These are phyloP conservation scores for Pectinophora gossypiella DNA, from an alignment of 1,140 invertebrate species.

Conservation along the genomic window DNA sequence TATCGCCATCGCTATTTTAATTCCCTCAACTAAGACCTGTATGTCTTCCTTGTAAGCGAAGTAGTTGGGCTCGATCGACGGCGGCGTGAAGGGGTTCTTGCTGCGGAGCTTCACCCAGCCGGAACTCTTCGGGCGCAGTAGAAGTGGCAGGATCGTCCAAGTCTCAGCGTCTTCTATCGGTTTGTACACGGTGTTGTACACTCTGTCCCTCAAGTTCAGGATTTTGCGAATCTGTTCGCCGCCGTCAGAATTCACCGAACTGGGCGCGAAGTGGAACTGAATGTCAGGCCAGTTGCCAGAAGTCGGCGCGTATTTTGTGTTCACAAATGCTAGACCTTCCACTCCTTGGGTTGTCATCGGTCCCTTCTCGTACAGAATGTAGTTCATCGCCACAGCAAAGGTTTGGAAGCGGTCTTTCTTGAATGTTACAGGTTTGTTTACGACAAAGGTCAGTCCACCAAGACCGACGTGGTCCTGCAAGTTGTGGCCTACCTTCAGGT, in stretches of 20 bases:
- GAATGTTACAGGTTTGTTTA: constrained; percentile 87
- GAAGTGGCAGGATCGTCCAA: constrained; percentile 87
- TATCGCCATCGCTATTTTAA: constrained; percentile 87
- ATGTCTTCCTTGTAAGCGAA: constrained; percentile 89
- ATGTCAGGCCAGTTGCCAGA: constrained; percentile 87
- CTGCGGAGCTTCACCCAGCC: constrained; percentile 88
- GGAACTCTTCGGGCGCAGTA: constrained; percentile 88
- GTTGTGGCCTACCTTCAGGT: constrained; percentile 88
- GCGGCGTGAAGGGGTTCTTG: constrained; percentile 86
- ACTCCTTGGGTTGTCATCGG: constrained; percentile 89
- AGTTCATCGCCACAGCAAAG: constrained; percentile 86
- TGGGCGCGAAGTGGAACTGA: constrained; percentile 91
- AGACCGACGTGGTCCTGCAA: constrained; percentile 90
- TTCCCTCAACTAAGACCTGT: constrained; percentile 85
- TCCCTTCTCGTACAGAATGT: constrained; percentile 85
- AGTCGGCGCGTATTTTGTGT: constrained; percentile 86
- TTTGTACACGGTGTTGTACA: constrained; percentile 91
- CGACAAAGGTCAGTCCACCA: constrained; percentile 87
- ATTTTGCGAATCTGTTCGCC: constrained; percentile 86
- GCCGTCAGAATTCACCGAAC: constrained; percentile 87
- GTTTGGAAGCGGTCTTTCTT: constrained; percentile 87
- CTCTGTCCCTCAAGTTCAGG: constrained; percentile 83
- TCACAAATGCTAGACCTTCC: constrained; percentile 89
- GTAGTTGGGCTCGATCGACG: constrained; percentile 94
- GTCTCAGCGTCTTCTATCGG: constrained; percentile 86